Evolutionary conservation across 1,140 invertebrate species (phyloP), one percentile per base, ranked within the genome.

Genomic region (Drosophila virilis): DNA sequence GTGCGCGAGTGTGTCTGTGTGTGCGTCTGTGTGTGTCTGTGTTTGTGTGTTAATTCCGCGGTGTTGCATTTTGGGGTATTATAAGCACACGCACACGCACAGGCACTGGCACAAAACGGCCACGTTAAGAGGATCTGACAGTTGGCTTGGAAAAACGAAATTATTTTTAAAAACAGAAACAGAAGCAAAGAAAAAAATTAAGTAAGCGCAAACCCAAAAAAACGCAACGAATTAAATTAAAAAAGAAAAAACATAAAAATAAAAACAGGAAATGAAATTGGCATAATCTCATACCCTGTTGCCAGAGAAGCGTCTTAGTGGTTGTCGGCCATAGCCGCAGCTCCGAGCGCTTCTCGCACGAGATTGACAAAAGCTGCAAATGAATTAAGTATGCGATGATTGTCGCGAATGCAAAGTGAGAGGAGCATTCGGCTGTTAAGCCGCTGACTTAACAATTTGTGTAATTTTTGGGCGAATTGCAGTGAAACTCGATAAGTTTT

Each of bases 171-270:
- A 64, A 78, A 73, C 69, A 71, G 58, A 67, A 58, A 78, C 71
- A 64, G 33, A 58, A 9, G 57, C 42, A 65, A 10, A 65, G 38
- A 43, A 42, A 60, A 60, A 78, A 82, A 79, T 77, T 65, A 82
- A 76, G 71, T 60, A 54, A 78, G 52, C 35, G 33, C 37, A n/a
- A 10, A 28, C 46, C 10, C 9, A 45, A 33, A 33, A 59, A 55
- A 77, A 70, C 58, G 62, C 75, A 51, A 50, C 43, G 52, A 88
- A 88, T 86, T 83, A 88, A 86, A 86, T 88, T 88, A 79, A 86
- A 79, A 59, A n/a, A 28, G n/a, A 28, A n/a, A 43, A n/a, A 57
- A n/a, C 76, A 67, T 6, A 50, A 32, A 22, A 28, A 42, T 32
- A 38, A n/a, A 37, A 43, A 33, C 77, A 71, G 83, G 76, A 86